Conservation (phyloP, 2,888 invertebrate species). For the Drosophila vallismaia region DNA sequence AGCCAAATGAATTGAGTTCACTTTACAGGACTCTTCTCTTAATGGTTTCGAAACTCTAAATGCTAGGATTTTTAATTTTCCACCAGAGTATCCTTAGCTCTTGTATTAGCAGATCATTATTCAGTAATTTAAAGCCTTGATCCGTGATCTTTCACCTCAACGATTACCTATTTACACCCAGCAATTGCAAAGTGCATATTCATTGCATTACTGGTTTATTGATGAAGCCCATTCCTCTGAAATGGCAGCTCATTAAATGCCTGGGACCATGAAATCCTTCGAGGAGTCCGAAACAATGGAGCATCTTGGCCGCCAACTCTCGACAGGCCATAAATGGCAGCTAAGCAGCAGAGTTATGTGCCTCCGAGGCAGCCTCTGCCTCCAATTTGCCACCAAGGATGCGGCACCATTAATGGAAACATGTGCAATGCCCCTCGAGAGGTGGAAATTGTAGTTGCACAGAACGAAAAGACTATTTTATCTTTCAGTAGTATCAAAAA, state of each 20-base stretch:
- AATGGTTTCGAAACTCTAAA: not conserved
- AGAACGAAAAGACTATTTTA: constrained; percentile 1
- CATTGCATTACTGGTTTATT: constrained; percentile 13
- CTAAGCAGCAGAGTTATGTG: constrained; percentile 52
- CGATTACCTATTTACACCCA: constrained; percentile 17
- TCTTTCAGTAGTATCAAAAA: too few relatives aligned
- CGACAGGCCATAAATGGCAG: constrained; percentile 63
- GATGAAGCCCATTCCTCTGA: constrained; percentile 19
- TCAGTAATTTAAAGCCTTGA: constrained; percentile 12
- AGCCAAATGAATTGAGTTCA: constrained; percentile 47
- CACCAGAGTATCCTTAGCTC: not conserved
- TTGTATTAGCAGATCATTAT: not conserved
- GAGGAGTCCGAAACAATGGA: constrained; percentile 47
- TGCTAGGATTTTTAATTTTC: not conserved
- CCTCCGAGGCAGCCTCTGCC: constrained; percentile 57
- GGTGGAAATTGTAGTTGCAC: constrained; percentile 27
- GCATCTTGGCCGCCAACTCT: constrained; percentile 25
- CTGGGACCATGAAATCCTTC: constrained; percentile 26
- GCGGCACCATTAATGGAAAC: constrained; percentile 77
- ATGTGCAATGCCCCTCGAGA: constrained; percentile 63
- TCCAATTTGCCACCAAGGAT: constrained; percentile 79
- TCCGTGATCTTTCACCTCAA: constrained; percentile 5
- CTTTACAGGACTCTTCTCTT: not conserved
- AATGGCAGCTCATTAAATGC: constrained; percentile 44
- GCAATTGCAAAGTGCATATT: constrained; percentile 13